Conservation (phyloP, 23 tunicate species). For the Trididemnum nubilum region DNA sequence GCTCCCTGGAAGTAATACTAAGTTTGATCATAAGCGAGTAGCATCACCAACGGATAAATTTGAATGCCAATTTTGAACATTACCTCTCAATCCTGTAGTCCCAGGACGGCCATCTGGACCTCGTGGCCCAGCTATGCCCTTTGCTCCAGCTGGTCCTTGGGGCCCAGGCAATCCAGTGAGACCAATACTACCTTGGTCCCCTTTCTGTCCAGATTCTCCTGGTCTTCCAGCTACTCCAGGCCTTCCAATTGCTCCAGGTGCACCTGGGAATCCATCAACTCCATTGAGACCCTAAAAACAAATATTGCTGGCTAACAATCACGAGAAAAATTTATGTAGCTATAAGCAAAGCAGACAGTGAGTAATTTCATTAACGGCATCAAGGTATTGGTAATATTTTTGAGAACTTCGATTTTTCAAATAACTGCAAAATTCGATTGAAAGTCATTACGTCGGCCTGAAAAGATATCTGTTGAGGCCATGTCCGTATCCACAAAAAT, state of each 20-base stretch:
- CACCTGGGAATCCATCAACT: slow-evolving; percentile 65
- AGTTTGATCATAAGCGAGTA: too few relatives aligned
- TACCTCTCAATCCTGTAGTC: slow-evolving; percentile 44
- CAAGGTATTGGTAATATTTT: too few relatives aligned
- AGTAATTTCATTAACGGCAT: not conserved
- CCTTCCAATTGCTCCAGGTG: slow-evolving; percentile 54
- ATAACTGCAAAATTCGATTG: too few relatives aligned
- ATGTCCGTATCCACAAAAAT: too few relatives aligned
- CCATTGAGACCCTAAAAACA: slow-evolving; percentile 65
- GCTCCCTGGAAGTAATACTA: too few relatives aligned
- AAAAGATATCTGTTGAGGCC: too few relatives aligned
- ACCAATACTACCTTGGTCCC: slow-evolving; percentile 67
- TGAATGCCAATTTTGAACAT: too few relatives aligned
- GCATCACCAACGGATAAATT: too few relatives aligned
- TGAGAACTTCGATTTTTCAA: too few relatives aligned
- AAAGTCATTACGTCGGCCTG: too few relatives aligned
- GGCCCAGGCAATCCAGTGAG: slow-evolving; percentile 51
- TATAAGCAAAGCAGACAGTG: not conserved
- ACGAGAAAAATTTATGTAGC: not conserved
- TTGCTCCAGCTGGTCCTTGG: slow-evolving; percentile 49
- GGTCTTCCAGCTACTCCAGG: slow-evolving; percentile 48
- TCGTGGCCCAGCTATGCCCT: slow-evolving; percentile 50
- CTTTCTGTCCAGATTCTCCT: slow-evolving; percentile 57
- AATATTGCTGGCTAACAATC: too few relatives aligned
- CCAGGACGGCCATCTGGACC: slow-evolving; percentile 76